Conservation (phyloP, 2,888 invertebrate species). For the Smittia aterrima region DNA sequence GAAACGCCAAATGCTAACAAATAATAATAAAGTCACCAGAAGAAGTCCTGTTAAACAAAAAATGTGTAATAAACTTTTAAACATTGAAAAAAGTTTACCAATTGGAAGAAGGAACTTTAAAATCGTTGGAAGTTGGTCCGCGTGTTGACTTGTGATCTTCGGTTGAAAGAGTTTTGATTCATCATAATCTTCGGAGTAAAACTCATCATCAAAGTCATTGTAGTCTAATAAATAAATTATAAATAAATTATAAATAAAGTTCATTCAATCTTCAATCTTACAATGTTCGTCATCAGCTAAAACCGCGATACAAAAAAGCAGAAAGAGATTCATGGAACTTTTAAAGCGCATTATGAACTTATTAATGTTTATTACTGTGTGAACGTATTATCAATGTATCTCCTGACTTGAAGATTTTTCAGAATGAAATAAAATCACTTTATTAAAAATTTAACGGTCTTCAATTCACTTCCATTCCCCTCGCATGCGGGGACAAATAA, state of each 20-base stretch:
- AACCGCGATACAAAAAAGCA: not conserved
- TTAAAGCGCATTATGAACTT: too few relatives aligned
- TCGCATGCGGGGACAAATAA: too few relatives aligned
- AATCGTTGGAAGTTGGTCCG: not conserved
- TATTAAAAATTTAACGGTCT: too few relatives aligned
- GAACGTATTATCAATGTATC: too few relatives aligned
- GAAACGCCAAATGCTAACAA: too few relatives aligned
- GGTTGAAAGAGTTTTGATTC: not conserved
- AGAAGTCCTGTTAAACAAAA: too few relatives aligned
- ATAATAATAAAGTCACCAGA: too few relatives aligned
- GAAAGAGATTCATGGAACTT: not conserved
- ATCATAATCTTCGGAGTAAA: not conserved
- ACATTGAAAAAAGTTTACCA: not conserved
- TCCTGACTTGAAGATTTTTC: too few relatives aligned
- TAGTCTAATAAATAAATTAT: not conserved
- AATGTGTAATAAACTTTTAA: too few relatives aligned
- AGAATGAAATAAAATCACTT: too few relatives aligned
- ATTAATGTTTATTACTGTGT: too few relatives aligned
- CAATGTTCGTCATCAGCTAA: not conserved
- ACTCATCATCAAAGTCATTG: not conserved
- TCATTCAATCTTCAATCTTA: not conserved
- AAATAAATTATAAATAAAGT: not conserved
- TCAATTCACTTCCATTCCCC: too few relatives aligned
- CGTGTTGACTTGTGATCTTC: not conserved
- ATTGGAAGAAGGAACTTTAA: not conserved